These are phyloP conservation scores for Vireo griseus DNA, from an alignment of 2,797 vertebrate species.

Conservation along the genomic window DNA sequence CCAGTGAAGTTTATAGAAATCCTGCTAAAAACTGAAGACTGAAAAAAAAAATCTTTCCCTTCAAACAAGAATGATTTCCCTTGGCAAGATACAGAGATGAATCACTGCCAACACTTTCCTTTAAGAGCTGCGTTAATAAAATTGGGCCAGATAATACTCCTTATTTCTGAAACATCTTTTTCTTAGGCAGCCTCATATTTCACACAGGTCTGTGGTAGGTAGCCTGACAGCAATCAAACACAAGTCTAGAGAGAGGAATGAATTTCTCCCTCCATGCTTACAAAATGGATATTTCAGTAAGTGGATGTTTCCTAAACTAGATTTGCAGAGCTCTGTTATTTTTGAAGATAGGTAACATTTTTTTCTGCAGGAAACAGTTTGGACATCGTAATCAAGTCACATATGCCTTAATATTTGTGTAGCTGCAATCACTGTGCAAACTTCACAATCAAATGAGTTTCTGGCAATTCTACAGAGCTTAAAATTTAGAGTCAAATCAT, in stretches of 20 bases:
- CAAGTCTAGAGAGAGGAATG: background rate
- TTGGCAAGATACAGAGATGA: conserved; percentile 44
- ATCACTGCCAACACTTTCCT: conserved; percentile 34
- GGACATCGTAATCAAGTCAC: background rate
- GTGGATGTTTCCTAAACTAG: background rate
- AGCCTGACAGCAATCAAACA: conserved; percentile 21
- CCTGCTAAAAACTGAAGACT: background rate
- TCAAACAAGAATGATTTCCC: conserved; percentile 43
- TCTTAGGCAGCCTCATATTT: conserved; percentile 51
- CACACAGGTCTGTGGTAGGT: conserved; percentile 47
- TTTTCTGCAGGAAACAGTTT: background rate
- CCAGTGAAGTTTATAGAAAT: conserved; percentile 1
- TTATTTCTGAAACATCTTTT: conserved; percentile 54
- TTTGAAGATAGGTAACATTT: background rate
- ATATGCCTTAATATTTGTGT: background rate
- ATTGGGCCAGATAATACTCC: conserved; percentile 32
- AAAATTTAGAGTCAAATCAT: background rate
- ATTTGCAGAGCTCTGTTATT: background rate
- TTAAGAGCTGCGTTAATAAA: conserved; percentile 41
- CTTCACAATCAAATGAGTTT: background rate
- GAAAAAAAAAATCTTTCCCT: background rate
- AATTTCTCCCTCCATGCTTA: background rate
- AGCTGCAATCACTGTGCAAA: background rate
- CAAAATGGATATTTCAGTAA: background rate
- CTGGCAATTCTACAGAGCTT: background rate